These are phyloP conservation scores for Rhinogobio ventralis DNA, from an alignment of 2,797 vertebrate species.

Conservation along the genomic window DNA sequence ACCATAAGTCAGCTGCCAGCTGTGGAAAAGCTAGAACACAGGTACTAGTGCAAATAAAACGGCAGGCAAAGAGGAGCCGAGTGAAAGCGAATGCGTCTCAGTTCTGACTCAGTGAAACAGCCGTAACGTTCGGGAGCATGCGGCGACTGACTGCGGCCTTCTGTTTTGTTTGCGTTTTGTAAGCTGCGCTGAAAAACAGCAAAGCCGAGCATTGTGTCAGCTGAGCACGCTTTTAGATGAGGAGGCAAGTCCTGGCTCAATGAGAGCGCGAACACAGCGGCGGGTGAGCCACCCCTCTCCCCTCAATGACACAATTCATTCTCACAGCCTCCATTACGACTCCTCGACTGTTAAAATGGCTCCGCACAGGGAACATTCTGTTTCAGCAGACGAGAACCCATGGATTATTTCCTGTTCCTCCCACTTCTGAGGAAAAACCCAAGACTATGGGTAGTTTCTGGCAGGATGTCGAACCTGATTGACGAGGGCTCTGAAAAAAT, in stretches of 20 bases:
- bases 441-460: neutral
- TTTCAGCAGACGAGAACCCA: neutral
- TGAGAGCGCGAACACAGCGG: constrained; percentile 1
- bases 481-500: neutral
- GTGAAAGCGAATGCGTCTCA: constrained; percentile 42
- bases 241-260: constrained; percentile 34
- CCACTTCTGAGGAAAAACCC: neutral
- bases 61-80: neutral
- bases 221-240: constrained; percentile 35
- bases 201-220: constrained; percentile 47
- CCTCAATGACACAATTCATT: constrained; percentile 42
- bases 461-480: constrained; percentile 1
- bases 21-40: neutral
- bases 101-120: constrained; percentile 60
- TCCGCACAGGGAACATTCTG: constrained; percentile 36
- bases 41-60: neutral
- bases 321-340: constrained; percentile 7
- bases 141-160: constrained; percentile 46
- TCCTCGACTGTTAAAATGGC: constrained; percentile 34
- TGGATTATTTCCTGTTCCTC: neutral
- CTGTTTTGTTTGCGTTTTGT: constrained; percentile 56
- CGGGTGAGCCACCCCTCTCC: constrained; percentile 22
- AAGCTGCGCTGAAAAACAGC: constrained; percentile 47
- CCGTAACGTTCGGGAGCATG: constrained; percentile 68
- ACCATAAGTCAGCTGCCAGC: constrained; percentile 27